Conservation (phyloP, 2,113 vertebrate genomes). For the Scomber scombrus region DNA sequence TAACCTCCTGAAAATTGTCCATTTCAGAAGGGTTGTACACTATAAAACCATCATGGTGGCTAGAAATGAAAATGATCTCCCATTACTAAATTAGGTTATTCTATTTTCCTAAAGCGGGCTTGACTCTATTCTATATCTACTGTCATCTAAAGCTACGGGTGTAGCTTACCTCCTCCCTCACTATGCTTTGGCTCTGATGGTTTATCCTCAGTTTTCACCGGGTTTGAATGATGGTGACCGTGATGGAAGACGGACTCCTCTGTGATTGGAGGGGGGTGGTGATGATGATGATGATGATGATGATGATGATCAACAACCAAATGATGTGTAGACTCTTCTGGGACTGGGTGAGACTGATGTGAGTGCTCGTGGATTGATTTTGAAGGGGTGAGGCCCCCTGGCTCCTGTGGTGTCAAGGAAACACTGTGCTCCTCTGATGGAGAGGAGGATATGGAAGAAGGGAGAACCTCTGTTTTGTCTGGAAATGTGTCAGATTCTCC, state of each 20-base stretch:
- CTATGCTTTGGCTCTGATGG: conserved; percentile 35
- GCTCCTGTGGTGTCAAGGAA: conserved; percentile 18
- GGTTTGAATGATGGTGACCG: conserved; percentile 18
- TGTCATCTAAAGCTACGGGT: conserved; percentile 35
- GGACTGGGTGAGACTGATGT: conserved; percentile 38
- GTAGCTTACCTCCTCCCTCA: conserved; percentile 69
- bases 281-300: conserved; percentile 18
- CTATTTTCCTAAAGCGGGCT: conserved; percentile 31
- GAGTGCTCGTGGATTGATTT: conserved; percentile 39
- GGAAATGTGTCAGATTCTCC: conserved; percentile 62
- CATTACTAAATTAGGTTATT: conserved; percentile 47
- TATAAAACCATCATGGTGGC: conserved; percentile 22
- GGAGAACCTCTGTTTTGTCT: conserved; percentile 49
- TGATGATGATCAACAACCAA: conserved; percentile 33
- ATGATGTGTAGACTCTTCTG: conserved; percentile 38
- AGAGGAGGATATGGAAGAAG: conserved; percentile 44
- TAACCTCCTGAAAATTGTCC: conserved; percentile 39
- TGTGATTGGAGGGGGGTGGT: conserved; percentile 11
- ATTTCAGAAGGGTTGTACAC: conserved; percentile 30
- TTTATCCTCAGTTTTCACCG: conserved; percentile 3
- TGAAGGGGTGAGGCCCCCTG: conserved; percentile 37
- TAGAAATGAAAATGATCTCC: conserved; percentile 53
- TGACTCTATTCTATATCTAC: conserved; percentile 33
- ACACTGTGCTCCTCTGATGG: conserved; percentile 29
- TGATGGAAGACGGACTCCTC: conserved; percentile 12